phyloP scores from a whole-genome alignment of 2,797 vertebrate species.

The Alectoris magna region DNA sequence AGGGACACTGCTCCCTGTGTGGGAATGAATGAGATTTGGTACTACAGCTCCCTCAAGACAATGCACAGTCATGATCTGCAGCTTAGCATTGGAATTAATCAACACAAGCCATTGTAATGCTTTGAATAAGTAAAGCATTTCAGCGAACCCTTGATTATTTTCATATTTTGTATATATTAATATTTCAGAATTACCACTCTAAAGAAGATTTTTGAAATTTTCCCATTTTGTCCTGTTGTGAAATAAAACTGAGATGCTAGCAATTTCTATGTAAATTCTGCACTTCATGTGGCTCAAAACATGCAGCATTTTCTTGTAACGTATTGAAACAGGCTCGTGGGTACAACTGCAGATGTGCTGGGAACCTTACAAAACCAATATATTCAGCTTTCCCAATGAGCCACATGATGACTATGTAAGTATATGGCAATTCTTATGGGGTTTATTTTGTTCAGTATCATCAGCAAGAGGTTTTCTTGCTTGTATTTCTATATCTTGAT shows the following conservation, averaged over 20 bases:
- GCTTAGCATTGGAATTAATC: conserved; percentile 39
- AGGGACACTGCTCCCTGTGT: conserved; percentile 13
- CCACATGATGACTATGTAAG: not conserved
- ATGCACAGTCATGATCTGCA: not conserved
- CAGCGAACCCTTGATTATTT: not conserved
- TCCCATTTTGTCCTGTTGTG: not conserved
- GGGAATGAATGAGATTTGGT: conserved; percentile 46
- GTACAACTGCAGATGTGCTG: not conserved
- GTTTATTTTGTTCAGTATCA: conserved; percentile 15
- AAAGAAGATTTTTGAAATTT: conserved; percentile 8
- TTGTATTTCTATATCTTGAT: conserved; percentile 46
- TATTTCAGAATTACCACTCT: conserved; percentile 14
- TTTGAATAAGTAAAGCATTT: conserved; percentile 32
- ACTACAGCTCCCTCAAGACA: conserved; percentile 25
- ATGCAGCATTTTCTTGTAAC: not conserved
- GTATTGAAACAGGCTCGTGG: not conserved
- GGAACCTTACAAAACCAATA: not conserved
- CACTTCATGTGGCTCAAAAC: not conserved
- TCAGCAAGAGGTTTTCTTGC: conserved; percentile 36
- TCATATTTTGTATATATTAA: not conserved
- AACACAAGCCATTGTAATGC: conserved; percentile 45
- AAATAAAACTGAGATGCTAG: not conserved
- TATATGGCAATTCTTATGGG: not conserved
- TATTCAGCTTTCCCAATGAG: not conserved
- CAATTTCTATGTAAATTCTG: not conserved